These are phyloP conservation scores for Parochlus steinenii DNA, from an alignment of 2,888 invertebrate genomes.

Conservation along the genomic window DNA sequence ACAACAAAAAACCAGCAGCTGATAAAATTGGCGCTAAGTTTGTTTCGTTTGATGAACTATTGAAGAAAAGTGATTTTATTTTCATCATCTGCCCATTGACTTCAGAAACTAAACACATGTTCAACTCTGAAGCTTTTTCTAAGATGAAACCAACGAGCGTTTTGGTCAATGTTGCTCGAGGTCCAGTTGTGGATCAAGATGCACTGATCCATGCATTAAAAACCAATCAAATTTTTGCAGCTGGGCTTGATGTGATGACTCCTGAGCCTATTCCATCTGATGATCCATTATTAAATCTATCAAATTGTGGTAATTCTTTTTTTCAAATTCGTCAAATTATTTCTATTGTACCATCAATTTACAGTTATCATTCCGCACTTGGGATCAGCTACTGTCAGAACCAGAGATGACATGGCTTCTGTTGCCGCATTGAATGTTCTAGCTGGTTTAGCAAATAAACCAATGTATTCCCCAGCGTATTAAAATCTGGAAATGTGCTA, in stretches of 20 bases:
- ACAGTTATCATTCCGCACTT: slow-evolving; percentile 71
- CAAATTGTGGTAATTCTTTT: slow-evolving; percentile 56
- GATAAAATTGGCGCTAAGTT: slow-evolving; percentile 41
- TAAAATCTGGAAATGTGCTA: too few relatives aligned
- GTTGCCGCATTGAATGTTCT: slow-evolving; percentile 63
- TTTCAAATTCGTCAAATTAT: not conserved
- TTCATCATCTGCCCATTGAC: slow-evolving; percentile 48
- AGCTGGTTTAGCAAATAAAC: slow-evolving; percentile 44
- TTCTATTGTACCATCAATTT: slow-evolving; percentile 15
- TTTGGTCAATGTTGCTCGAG: slow-evolving; percentile 54
- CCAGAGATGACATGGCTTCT: slow-evolving; percentile 58
- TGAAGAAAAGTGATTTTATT: slow-evolving; percentile 54
- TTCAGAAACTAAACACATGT: slow-evolving; percentile 44
- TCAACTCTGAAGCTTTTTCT: slow-evolving; percentile 44
- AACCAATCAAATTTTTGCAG: slow-evolving; percentile 58
- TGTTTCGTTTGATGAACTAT: slow-evolving; percentile 44
- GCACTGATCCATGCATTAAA: slow-evolving; percentile 64
- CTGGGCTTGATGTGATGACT: slow-evolving; percentile 79
- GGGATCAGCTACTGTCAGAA: slow-evolving; percentile 63
- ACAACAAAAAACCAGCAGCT: slow-evolving; percentile 45
- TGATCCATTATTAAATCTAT: slow-evolving; percentile 59
- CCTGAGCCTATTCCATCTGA: slow-evolving; percentile 77
- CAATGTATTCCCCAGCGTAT: not conserved
- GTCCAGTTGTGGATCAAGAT: slow-evolving; percentile 60
- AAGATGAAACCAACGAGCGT: slow-evolving; percentile 60